Percentiles rank a stretch among this genome's conserved stretches.
Conservation (phyloP, 1,140 invertebrate genomes). For the Mamestra configurata region DNA sequence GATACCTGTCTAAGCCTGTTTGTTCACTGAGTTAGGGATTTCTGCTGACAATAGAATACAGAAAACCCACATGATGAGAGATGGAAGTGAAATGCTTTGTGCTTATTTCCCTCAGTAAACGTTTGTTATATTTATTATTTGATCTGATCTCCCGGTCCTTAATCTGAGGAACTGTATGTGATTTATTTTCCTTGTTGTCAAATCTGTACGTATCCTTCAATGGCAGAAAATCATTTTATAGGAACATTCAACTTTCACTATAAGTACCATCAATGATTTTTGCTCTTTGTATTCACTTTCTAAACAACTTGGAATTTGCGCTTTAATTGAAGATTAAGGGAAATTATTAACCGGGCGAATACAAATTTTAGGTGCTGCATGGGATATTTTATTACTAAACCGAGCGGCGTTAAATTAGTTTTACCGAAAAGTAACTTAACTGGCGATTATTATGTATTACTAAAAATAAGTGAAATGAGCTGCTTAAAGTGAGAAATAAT, state of each 20-base stretch:
- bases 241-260: not conserved
- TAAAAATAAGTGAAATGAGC: too few relatives aligned
- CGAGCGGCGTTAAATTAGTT: too few relatives aligned
- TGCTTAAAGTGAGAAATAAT: too few relatives aligned
- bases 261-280: not conserved
- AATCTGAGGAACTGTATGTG: not conserved
- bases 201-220: not conserved
- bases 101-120: slow-evolving; percentile 39
- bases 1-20: slow-evolving; percentile 43
- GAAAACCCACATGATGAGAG: slow-evolving; percentile 35
- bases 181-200: not conserved
- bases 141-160: slow-evolving; percentile 2
- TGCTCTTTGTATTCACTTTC: not conserved
- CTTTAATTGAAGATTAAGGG: not conserved
- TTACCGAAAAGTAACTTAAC: too few relatives aligned
- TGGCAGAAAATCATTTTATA: not conserved
- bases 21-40: slow-evolving; percentile 41
- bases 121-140: slow-evolving; percentile 43
- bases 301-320: not conserved
- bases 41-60: slow-evolving; percentile 42
- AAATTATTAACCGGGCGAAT: too few relatives aligned
- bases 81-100: slow-evolving; percentile 18
- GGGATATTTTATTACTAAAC: too few relatives aligned
- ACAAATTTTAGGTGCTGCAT: too few relatives aligned
- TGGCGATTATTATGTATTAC: too few relatives aligned